Percentiles rank a stretch among this genome's conserved stretches.
phyloP scores from a whole-genome alignment of 2,113 vertebrate genomes.

The Spea bombifrons region DNA sequence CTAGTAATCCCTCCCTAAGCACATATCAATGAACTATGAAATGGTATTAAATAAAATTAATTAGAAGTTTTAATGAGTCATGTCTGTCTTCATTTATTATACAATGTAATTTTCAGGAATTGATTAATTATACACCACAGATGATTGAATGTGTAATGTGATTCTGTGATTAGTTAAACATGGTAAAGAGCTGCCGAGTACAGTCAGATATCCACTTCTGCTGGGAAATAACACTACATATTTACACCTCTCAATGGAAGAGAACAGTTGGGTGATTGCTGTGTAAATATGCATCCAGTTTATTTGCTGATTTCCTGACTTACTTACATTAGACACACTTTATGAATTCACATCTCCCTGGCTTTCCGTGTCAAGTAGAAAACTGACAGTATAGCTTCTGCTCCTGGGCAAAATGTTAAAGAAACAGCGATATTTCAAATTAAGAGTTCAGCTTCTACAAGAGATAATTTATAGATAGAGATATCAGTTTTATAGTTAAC shows the following conservation, averaged over 20 bases:
- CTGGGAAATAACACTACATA: slow-evolving; percentile 46
- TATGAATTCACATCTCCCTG: slow-evolving; percentile 13
- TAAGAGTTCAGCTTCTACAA: too few relatives aligned
- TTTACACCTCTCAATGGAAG: slow-evolving; percentile 21
- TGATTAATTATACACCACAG: slow-evolving; percentile 74
- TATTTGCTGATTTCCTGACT: slow-evolving; percentile 22
- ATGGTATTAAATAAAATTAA: slow-evolving; percentile 79
- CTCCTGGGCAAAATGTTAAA: too few relatives aligned
- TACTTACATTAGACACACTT: slow-evolving; percentile 32
- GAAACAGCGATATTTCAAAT: too few relatives aligned
- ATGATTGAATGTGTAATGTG: slow-evolving; percentile 72
- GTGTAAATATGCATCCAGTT: slow-evolving; percentile 19
- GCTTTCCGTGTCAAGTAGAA: background rate
- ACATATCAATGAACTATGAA: slow-evolving; percentile 77
- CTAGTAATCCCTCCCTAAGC: slow-evolving; percentile 69
- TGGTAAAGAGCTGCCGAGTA: slow-evolving; percentile 58
- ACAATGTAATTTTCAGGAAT: slow-evolving; percentile 73
- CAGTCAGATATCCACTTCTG: slow-evolving; percentile 56
- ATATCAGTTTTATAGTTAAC: too few relatives aligned
- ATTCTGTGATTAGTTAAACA: slow-evolving; percentile 66
- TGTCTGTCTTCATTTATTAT: slow-evolving; percentile 77
- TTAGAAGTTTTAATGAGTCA: slow-evolving; percentile 80
- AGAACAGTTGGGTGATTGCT: background rate
- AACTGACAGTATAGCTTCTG: background rate
- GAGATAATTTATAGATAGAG: too few relatives aligned